Evolutionary conservation across 2,113 vertebrate species (phyloP), one percentile per base, ranked within the genome.

Genomic region (Pteruthius melanotis): DNA sequence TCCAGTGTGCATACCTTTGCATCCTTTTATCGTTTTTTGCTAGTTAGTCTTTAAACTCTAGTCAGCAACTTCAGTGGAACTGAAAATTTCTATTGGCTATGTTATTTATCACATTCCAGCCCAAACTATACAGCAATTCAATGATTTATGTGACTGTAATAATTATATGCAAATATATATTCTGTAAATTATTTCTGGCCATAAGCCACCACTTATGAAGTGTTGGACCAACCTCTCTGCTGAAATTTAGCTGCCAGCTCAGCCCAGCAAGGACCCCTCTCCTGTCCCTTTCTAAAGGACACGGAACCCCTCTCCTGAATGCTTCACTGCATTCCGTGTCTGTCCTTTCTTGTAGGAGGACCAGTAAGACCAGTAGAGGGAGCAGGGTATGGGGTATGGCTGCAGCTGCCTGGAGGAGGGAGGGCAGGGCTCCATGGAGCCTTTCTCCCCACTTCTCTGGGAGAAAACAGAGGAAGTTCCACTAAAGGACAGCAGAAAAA

Each of bases 301-400:
- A 5, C 3, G 40, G n/a, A 52, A 28, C 5, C 6, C 24, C 9
- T 3, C 7, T 45, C 27, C 59, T 39, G 70, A n/a, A 50, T 2
- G 1, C 9, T 11, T 22, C 11, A 1, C 10, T 39, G 74, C 12
- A 3, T 42, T 24, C 26, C 7, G 9, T 3, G 4, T 40, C 27
- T 18, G 19, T 49, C 75, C 63, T 56, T 61, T 23, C 24, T 10
- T 31, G 15, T 1, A 10, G 4, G 3, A 89, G 9, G 28, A 75
- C 44, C 50, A 39, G 31, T 69, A 44, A 42, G 26, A 60, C 95
- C 94, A 87, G 88, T 13, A 96, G 95, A 95, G 86, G 94, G 93
- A 94, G 79, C 39, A 21, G 12, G 52, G 39, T 26, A 47, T 42
- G 39, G 87, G 18, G 6, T 56, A 90, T 69, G 66, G 56, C 22